These are phyloP conservation scores for Tursiops truncatus DNA, from an alignment of 2,113 vertebrate genomes.

Conservation along the genomic window DNA sequence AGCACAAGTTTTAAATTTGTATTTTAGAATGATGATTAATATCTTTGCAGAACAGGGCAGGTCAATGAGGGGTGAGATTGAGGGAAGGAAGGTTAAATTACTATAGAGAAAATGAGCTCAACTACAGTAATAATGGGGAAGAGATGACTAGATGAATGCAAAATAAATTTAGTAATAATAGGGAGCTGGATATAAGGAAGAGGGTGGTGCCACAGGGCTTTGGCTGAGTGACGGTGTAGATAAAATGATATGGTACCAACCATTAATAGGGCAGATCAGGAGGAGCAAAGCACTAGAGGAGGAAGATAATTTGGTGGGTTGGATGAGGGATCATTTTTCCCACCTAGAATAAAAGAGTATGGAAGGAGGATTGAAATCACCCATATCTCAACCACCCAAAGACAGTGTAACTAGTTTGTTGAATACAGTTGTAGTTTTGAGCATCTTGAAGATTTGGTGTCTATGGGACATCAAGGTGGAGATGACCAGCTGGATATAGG, in stretches of 20 bases:
- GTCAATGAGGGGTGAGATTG: neutral
- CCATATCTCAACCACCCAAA: neutral
- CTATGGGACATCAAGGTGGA: neutral
- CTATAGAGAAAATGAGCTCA: neutral
- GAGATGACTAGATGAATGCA: neutral
- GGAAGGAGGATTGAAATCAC: neutral
- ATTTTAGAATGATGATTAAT: neutral
- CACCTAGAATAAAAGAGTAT: neutral
- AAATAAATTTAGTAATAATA: neutral
- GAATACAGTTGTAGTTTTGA: neutral
- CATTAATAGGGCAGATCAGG: neutral
- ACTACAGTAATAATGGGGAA: neutral
- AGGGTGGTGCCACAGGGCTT: neutral
- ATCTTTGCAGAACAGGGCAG: neutral
- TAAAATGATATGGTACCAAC: neutral
- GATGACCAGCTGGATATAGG: neutral
- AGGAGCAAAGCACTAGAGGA: neutral
- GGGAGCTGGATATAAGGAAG: neutral
- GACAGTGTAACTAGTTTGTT: neutral
- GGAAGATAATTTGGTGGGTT: neutral
- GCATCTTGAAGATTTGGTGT: neutral
- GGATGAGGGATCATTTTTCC: neutral
- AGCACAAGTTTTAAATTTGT: neutral
- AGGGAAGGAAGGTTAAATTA: neutral
- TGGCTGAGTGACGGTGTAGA: neutral